Evolutionary conservation across 2,113 vertebrate species (phyloP).

Genomic region (Eptesicus fuscus): DNA sequence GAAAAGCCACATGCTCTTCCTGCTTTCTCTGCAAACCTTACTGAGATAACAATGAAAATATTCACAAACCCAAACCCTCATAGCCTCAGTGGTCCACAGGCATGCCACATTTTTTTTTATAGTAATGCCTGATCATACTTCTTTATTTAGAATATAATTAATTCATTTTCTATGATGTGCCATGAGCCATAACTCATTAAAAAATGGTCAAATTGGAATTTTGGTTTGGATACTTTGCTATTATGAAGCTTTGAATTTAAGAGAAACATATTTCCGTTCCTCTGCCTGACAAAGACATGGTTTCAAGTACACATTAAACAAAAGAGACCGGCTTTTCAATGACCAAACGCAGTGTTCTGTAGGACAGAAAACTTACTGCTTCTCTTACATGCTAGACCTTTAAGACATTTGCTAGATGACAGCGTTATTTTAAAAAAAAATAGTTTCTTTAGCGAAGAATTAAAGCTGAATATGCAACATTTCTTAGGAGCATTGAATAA

Average conservation of each 20-base stretch:
- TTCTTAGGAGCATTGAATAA: slow-evolving; percentile 84
- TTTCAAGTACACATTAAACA: slow-evolving; percentile 70
- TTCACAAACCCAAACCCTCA: neutral
- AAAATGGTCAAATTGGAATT: slow-evolving; percentile 67
- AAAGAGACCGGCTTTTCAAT: slow-evolving; percentile 72
- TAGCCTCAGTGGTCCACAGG: neutral
- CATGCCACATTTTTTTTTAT: neutral
- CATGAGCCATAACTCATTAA: slow-evolving; percentile 35
- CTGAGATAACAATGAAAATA: slow-evolving; percentile 42
- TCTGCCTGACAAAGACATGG: slow-evolving; percentile 67
- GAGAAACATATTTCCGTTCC: slow-evolving; percentile 58
- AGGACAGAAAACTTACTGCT: slow-evolving; percentile 71
- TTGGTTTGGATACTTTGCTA: slow-evolving; percentile 66
- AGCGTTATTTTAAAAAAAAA: slow-evolving; percentile 65
- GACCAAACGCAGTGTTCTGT: slow-evolving; percentile 70
- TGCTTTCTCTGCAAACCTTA: slow-evolving; percentile 23
- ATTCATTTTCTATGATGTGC: slow-evolving; percentile 2
- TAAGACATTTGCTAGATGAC: slow-evolving; percentile 79
- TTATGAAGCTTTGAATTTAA: slow-evolving; percentile 71
- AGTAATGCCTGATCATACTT: neutral
- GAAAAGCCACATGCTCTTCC: slow-evolving; percentile 10
- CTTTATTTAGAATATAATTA: slow-evolving; percentile 11
- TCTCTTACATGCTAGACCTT: slow-evolving; percentile 75
- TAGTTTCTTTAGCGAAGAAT: slow-evolving; percentile 81
- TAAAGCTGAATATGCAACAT: slow-evolving; percentile 82